phyloP scores from a whole-genome alignment of 2,113 vertebrate genomes.

The Propithecus coquereli region DNA sequence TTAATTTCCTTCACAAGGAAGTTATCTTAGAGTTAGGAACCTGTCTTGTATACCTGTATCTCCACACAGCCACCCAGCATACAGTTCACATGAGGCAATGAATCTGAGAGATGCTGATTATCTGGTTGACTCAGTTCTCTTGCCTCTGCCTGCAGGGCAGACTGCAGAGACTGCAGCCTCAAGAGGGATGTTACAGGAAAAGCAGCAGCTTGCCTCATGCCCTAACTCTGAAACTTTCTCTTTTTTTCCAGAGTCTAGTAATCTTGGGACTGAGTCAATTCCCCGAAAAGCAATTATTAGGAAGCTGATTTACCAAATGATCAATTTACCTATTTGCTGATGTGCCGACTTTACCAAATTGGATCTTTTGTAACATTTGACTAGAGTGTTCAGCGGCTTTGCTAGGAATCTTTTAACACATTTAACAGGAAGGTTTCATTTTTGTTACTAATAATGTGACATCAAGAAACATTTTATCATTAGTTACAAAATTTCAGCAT shows the following conservation, averaged over 20 bases:
- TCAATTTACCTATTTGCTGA: neutral
- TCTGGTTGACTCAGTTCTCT: neutral
- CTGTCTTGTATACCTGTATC: neutral
- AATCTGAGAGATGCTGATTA: neutral
- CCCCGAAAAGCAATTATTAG: neutral
- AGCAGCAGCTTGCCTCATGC: neutral
- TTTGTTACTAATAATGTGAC: neutral
- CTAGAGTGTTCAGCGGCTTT: neutral
- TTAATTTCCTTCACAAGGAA: neutral
- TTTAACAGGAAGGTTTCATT: neutral
- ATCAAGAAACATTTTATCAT: slow-evolving; percentile 6
- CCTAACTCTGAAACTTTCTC: neutral
- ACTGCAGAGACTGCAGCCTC: neutral
- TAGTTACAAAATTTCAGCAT: neutral
- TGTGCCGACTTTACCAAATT: neutral
- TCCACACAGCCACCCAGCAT: neutral
- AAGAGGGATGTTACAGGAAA: neutral
- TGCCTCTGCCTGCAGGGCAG: neutral
- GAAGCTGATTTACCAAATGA: neutral
- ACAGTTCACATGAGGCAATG: no score
- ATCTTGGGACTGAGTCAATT: neutral
- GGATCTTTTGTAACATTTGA: neutral
- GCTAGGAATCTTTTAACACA: neutral
- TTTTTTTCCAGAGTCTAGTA: neutral
- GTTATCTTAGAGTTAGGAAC: neutral